Conservation (phyloP, 53 echinoderm and acorn worm genomes). For the Astropecten irregularis region DNA sequence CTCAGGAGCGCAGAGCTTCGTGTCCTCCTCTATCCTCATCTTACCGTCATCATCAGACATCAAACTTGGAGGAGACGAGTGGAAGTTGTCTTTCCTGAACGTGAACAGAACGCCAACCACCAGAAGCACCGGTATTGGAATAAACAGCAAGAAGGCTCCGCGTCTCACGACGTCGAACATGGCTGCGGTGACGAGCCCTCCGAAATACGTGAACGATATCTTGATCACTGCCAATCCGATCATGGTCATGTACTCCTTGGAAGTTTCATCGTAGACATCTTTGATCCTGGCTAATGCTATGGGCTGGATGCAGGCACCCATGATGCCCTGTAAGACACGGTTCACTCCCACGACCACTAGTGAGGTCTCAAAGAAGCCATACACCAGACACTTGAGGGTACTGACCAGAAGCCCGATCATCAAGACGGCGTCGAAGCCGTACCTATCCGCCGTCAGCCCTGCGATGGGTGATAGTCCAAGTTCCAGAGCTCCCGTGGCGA, state of each 20-base stretch:
- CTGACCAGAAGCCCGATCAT: background rate
- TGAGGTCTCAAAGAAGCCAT: background rate
- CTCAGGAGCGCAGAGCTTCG: background rate
- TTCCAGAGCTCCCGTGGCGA: background rate
- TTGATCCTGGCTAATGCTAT: slow-evolving; percentile 7
- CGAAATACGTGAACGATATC: background rate
- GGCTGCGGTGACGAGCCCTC: background rate
- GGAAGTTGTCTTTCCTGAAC: slow-evolving; percentile 9
- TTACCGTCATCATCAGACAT: no score
- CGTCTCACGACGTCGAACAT: background rate
- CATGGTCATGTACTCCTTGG: background rate
- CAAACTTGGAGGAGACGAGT: background rate
- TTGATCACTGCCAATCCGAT: background rate
- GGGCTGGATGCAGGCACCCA: slow-evolving; percentile 3
- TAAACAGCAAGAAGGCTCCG: background rate
- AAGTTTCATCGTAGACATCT: background rate
- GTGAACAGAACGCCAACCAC: background rate
- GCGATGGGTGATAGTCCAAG: background rate
- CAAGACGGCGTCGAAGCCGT: slow-evolving; percentile 5
- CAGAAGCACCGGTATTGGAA: background rate
- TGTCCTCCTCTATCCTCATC: no score
- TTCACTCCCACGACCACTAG: background rate
- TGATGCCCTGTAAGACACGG: background rate
- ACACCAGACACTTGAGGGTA: background rate
- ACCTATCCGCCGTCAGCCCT: background rate